Percentiles rank a stretch among this genome's conserved stretches.
Evolutionary conservation across 2,888 invertebrate species (phyloP).

Genomic region (Oxystoma pomonae): DNA sequence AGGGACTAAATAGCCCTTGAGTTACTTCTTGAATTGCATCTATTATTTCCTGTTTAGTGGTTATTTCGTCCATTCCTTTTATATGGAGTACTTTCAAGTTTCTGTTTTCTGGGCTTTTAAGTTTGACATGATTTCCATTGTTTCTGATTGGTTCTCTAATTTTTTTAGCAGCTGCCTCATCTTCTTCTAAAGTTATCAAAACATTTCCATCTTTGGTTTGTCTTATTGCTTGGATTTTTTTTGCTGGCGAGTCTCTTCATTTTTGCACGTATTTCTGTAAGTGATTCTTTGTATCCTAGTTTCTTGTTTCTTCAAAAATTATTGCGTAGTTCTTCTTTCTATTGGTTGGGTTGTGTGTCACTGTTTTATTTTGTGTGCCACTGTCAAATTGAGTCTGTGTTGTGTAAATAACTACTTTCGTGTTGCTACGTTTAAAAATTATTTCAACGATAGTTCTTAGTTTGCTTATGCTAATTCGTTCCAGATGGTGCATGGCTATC

Average conservation of each 20-base stretch:
- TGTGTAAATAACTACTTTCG: slow-evolving; percentile 7
- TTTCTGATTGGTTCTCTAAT: neutral
- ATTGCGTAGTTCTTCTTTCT: neutral
- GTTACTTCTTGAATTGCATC: neutral
- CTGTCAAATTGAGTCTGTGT: neutral
- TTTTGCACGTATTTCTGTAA: too few relatives aligned
- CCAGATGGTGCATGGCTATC: slow-evolving; percentile 11
- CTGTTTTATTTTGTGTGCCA: neutral
- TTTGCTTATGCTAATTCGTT: neutral
- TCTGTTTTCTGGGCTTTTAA: neutral
- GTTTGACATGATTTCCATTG: neutral
- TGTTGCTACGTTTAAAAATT: slow-evolving; percentile 9
- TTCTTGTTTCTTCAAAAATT: neutral
- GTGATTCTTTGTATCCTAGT: neutral
- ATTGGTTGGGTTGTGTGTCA: neutral
- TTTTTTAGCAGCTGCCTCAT: neutral
- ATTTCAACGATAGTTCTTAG: slow-evolving; percentile 14
- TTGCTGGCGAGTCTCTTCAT: too few relatives aligned
- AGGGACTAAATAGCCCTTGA: too few relatives aligned
- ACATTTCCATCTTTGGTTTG: neutral
- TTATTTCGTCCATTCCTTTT: neutral
- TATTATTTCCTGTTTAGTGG: slow-evolving; percentile 1
- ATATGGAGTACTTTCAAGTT: neutral
- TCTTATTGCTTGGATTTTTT: neutral
- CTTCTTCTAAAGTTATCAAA: neutral